These are phyloP conservation scores for Bombyx mandarina DNA, from an alignment of 1,140 invertebrate genomes.

Conservation along the genomic window DNA sequence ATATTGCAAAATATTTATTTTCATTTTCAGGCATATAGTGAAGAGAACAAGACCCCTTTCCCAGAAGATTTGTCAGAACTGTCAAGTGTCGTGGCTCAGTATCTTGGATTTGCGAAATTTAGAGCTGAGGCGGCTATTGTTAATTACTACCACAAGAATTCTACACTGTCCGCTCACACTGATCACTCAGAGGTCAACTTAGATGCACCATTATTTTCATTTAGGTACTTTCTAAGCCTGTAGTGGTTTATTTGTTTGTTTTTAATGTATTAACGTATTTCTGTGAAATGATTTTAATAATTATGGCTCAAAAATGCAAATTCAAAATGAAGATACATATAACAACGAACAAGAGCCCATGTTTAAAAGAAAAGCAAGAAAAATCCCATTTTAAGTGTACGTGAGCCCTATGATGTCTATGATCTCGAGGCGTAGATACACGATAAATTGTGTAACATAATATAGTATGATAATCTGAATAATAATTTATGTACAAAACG, in stretches of 20 bases:
- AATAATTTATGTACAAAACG: too few relatives aligned
- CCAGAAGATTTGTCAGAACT: slow-evolving; percentile 80
- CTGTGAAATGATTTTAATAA: background rate
- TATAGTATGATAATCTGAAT: too few relatives aligned
- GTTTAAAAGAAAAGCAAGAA: too few relatives aligned
- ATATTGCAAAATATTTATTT: slow-evolving; percentile 1
- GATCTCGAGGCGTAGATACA: too few relatives aligned
- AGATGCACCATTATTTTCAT: slow-evolving; percentile 88
- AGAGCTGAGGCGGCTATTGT: slow-evolving; percentile 91
- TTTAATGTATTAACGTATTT: too few relatives aligned
- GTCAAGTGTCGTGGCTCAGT: slow-evolving; percentile 74
- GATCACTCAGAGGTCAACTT: slow-evolving; percentile 92
- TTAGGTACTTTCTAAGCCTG: slow-evolving; percentile 72
- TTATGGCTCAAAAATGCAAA: background rate
- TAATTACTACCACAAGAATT: slow-evolving; percentile 94
- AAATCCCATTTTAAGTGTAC: too few relatives aligned
- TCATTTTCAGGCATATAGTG: slow-evolving; percentile 76
- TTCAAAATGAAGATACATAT: too few relatives aligned
- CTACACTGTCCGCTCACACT: slow-evolving; percentile 90
- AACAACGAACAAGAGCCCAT: too few relatives aligned
- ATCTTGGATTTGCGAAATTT: slow-evolving; percentile 77
- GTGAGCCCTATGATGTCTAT: too few relatives aligned
- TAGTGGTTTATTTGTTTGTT: slow-evolving; percentile 1
- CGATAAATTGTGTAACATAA: too few relatives aligned
- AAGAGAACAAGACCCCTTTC: slow-evolving; percentile 76